Percentiles rank a stretch among this genome's conserved stretches.
phyloP scores from a whole-genome alignment of 2,113 vertebrate genomes.

The Microtus pennsylvanicus region DNA sequence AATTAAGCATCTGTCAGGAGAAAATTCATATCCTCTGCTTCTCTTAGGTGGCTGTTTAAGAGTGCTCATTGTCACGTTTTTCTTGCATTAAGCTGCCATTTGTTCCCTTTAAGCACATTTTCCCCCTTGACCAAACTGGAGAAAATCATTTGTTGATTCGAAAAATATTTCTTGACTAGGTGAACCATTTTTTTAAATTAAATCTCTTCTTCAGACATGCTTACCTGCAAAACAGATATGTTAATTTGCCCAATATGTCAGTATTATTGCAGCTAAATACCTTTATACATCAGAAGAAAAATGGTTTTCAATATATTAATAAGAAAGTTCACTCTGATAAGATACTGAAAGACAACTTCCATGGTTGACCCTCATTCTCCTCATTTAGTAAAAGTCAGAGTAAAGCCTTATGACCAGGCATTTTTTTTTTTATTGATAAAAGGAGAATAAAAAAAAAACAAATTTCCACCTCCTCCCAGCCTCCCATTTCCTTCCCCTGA shows the following conservation, averaged over 20 bases:
- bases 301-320: neutral
- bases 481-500: too few species aligned
- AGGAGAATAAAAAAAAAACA: too few species aligned
- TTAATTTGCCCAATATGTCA: neutral
- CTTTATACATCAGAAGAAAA: constrained; percentile 30
- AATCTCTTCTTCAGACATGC: constrained; percentile 36
- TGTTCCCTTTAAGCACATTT: constrained; percentile 21
- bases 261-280: neutral
- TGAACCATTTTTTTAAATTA: neutral
- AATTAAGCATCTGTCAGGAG: constrained; percentile 57
- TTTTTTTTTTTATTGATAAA: too few species aligned
- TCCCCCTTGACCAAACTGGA: neutral
- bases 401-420: constrained; percentile 2
- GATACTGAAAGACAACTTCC: constrained; percentile 42
- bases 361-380: neutral
- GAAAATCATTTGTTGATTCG: constrained; percentile 34
- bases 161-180: constrained; percentile 16
- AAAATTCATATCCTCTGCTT: constrained; percentile 42
- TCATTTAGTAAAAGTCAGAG: constrained; percentile 19
- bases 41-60: neutral
- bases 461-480: too few species aligned
- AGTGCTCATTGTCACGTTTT: constrained; percentile 39
- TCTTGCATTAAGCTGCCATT: constrained; percentile 46
- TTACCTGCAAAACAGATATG: constrained; percentile 37
- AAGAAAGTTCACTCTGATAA: constrained; percentile 7